phyloP scores from a whole-genome alignment of 2,888 invertebrate genomes.

The Dicycla oo region DNA sequence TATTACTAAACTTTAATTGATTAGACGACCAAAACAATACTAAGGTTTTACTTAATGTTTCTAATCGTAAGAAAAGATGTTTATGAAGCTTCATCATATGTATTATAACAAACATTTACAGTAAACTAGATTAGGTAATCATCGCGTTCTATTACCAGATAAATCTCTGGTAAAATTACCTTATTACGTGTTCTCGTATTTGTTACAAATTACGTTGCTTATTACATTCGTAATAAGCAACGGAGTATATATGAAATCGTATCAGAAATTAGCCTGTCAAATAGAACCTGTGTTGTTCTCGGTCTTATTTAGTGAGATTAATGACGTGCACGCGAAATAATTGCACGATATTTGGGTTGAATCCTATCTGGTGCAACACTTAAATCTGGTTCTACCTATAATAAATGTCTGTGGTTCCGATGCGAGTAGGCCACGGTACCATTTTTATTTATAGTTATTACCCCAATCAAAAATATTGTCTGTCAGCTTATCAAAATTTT shows the following conservation, averaged over 20 bases:
- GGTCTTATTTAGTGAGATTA: conserved; percentile 38
- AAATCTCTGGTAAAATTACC: background rate
- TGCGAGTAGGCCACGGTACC: too few species aligned
- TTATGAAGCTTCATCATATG: background rate
- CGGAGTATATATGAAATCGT: too few species aligned
- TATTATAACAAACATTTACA: background rate
- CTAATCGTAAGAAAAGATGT: background rate
- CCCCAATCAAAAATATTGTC: background rate
- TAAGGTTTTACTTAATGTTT: background rate
- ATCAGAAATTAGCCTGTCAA: conserved; percentile 42
- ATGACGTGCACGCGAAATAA: conserved; percentile 35
- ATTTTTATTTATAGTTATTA: background rate
- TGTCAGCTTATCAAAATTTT: background rate
- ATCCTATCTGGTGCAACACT: background rate
- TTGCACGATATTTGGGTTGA: conserved; percentile 4
- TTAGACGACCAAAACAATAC: background rate
- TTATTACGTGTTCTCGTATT: conserved; percentile 7
- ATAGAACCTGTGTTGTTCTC: conserved; percentile 16
- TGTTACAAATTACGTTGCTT: conserved; percentile 36
- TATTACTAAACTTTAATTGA: too few species aligned
- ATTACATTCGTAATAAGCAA: conserved; percentile 31
- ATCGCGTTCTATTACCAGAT: background rate
- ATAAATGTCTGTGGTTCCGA: background rate
- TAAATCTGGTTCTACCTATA: background rate
- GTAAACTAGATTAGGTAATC: conserved; percentile 18